Base-by-base conservation (phyloP, 2,113 vertebrate genomes). In the Perca schrenkii region DNA sequence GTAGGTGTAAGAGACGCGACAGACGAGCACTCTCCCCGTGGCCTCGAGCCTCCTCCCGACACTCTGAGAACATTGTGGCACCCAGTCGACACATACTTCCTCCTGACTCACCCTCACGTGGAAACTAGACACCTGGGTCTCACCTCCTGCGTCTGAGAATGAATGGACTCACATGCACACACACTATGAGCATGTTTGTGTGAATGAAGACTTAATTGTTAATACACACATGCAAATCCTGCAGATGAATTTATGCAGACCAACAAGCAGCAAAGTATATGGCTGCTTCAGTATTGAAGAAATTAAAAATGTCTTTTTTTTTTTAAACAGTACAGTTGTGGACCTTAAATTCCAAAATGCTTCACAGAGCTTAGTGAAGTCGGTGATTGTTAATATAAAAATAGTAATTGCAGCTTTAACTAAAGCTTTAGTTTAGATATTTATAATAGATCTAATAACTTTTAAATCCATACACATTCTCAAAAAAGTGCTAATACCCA, bases 31-130 rank as follows among this genome's bases (percentile, higher is more conserved):
- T 43, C 25, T 62, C 62, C 77, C 60, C 43, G 34, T 52, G 86
- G 64, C 84, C 80, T 83, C 69, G 73, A 77, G 77, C 75, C 66
- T 74, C 67, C 73, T 74, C 64, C 76, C 47, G 81, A 80, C 74
- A 62, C 71, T 43, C 43, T 6, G 73, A 83, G 63, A 88, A 89
- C 85, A 91, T 88, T 92, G 86, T 93, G 78, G 83, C 93, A 90
- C 79, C 86, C 47, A 66, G 68, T 77, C 57, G 87, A 86, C 67
- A 94, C 78, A 94, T 90, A 87, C 80, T 72, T 66, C 74, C 76
- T 86, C 61, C 86, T 85, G 88, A 89, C 92, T 90, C 91, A 86
- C 79, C 68, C 54, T 79, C 70, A 57, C 36, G 71, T 86, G 82
- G 87, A 91, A 90, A 85, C 72, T 75, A 86, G 52, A 89, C 90